Evolutionary conservation across 2,797 vertebrate species (phyloP).

Genomic region (Cynopterus sphinx): DNA sequence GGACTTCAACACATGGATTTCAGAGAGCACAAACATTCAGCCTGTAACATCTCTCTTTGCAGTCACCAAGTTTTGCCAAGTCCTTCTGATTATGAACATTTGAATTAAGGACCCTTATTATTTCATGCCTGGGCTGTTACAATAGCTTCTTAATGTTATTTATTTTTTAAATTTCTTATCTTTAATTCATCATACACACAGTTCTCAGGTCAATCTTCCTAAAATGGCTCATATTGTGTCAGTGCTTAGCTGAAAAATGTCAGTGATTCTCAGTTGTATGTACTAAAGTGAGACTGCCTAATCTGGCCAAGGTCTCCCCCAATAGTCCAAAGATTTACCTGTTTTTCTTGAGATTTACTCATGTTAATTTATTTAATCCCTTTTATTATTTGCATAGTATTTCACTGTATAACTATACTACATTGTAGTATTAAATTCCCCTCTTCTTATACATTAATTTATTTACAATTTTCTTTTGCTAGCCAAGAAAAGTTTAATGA

Average conservation of each 20-base stretch:
- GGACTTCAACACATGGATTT: background rate
- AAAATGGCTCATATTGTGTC: background rate
- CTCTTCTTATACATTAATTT: background rate
- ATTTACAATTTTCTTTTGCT: background rate
- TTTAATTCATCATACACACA: background rate
- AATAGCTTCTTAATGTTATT: background rate
- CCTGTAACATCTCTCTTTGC: background rate
- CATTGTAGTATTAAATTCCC: background rate
- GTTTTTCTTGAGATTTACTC: background rate
- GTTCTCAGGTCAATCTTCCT: background rate
- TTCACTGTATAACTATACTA: background rate
- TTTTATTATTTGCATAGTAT: background rate
- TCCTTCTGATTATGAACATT: background rate
- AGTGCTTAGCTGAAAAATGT: background rate
- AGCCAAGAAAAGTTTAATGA: background rate
- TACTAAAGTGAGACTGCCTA: background rate
- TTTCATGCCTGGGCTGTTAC: background rate
- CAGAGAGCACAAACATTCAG: background rate
- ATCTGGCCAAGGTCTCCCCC: background rate
- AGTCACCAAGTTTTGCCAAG: background rate
- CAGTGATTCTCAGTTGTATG: background rate
- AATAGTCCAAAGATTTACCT: background rate
- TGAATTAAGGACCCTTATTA: background rate
- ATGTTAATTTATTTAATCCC: background rate
- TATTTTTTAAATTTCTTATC: background rate